A percentile compares a stretch with the other conserved stretches of the same genome.
Conservation (phyloP, 23 tunicate genomes). For the Halocynthia roretzi region DNA sequence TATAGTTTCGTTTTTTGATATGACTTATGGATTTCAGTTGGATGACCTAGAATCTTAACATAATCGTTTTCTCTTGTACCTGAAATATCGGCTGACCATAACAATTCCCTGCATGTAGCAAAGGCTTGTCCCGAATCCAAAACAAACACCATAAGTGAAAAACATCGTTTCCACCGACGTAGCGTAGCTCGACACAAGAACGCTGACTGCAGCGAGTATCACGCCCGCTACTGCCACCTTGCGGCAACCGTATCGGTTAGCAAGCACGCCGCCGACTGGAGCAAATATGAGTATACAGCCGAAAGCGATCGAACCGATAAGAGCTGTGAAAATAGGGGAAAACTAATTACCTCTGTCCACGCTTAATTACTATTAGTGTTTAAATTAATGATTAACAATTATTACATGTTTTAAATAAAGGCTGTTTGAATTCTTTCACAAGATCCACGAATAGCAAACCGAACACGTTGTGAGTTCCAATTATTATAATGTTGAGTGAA, state of each 20-base stretch:
- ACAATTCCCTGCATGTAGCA: conserved; percentile 88
- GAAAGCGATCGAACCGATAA: conserved; percentile 82
- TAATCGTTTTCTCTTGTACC: not conserved
- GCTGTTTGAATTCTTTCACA: conserved; percentile 40
- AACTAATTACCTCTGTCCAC: not conserved
- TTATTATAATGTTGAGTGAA: conserved; percentile 45
- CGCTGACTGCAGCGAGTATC: conserved; percentile 25
- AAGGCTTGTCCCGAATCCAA: conserved; percentile 88
- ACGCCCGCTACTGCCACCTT: conserved; percentile 48
- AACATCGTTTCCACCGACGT: conserved; percentile 30
- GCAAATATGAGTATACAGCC: conserved; percentile 82
- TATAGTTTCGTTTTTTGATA: too few relatives aligned
- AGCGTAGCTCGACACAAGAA: conserved; percentile 49
- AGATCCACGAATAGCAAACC: conserved; percentile 52
- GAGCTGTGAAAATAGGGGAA: conserved; percentile 23
- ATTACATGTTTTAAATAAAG: conserved; percentile 52
- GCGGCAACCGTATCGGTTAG: conserved; percentile 60
- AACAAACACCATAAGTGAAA: conserved; percentile 68
- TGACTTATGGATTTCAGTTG: not conserved
- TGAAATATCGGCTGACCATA: conserved; percentile 80
- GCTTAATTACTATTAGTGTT: not conserved
- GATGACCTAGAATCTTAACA: not conserved
- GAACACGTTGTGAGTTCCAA: conserved; percentile 82
- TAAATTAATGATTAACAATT: not conserved
- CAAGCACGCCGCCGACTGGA: conserved; percentile 60